A percentile compares a stretch with the other conserved stretches of the same genome.
Evolutionary conservation across 2,113 vertebrate genomes (phyloP).

Genomic region (Mastomys coucha): DNA sequence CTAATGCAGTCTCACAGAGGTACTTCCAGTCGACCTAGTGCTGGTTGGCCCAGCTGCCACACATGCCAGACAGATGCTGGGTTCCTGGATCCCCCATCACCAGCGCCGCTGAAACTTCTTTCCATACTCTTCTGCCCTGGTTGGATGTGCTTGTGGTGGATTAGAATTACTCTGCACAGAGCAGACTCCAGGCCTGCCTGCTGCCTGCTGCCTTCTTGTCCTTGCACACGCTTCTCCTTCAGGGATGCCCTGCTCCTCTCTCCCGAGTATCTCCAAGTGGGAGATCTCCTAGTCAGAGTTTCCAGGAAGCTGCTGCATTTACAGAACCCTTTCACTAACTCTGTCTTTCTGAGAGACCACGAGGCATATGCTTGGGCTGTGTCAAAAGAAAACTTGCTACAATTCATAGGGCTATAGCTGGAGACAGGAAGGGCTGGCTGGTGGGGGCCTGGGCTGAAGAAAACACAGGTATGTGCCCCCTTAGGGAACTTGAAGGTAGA

Average conservation of each 20-base stretch:
- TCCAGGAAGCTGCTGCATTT: neutral
- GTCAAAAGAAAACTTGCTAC: neutral
- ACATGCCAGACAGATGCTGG: no score
- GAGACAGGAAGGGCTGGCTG: neutral
- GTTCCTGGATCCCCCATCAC: accelerated
- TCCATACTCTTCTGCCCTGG: neutral
- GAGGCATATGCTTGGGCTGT: neutral
- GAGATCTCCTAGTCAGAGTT: neutral
- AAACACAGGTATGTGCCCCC: neutral
- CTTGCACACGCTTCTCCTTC: accelerated
- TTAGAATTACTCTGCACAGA: neutral
- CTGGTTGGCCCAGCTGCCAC: accelerated
- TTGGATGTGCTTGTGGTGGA: accelerated
- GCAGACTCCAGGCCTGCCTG: no score
- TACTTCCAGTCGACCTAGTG: accelerated
- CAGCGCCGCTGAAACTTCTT: accelerated
- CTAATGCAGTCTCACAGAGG: neutral
- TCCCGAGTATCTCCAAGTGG: neutral
- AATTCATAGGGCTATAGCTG: neutral
- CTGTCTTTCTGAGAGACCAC: neutral
- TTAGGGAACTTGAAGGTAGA: neutral
- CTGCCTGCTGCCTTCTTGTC: accelerated
- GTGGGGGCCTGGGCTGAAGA: neutral
- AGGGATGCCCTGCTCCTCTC: no score
- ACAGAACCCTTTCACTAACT: no score